Evolutionary conservation across 30 jellyfish, hydroid and myxozoan species (phyloP).

Genomic region (Mastigias papua): DNA sequence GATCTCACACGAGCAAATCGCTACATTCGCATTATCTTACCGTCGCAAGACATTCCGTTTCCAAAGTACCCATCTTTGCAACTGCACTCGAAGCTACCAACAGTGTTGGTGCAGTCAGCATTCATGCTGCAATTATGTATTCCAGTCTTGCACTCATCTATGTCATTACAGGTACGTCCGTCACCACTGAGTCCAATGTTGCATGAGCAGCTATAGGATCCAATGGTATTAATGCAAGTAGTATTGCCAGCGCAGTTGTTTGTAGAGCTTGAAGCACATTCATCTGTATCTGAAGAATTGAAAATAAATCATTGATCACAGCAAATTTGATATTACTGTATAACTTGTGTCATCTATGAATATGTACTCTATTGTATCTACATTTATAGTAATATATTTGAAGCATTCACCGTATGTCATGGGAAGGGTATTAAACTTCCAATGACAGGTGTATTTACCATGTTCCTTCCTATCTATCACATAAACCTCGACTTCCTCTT

Average conservation of each 20-base stretch:
- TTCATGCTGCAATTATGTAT: constrained; percentile 26
- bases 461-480: too few relatives aligned
- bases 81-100: constrained; percentile 16
- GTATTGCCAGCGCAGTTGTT: constrained; percentile 46
- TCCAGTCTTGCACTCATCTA: constrained; percentile 13
- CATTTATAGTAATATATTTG: too few relatives aligned
- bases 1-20: too few relatives aligned
- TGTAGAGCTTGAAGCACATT: constrained; percentile 37
- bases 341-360: too few relatives aligned
- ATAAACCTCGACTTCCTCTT: too few relatives aligned
- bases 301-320: too few relatives aligned
- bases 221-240: constrained; percentile 30
- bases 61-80: constrained; percentile 49
- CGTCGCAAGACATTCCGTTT: constrained; percentile 28
- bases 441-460: too few relatives aligned
- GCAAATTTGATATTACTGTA: too few relatives aligned
- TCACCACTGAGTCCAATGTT: constrained; percentile 32
- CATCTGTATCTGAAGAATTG: constrained; percentile 51
- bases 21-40: constrained; percentile 9
- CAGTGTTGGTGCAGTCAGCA: constrained; percentile 38
- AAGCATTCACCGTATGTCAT: too few relatives aligned
- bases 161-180: constrained; percentile 26
- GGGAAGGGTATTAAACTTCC: too few relatives aligned
- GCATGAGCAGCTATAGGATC: constrained; percentile 58
- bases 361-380: too few relatives aligned